Percentiles rank a stretch among this genome's conserved stretches.
These are phyloP conservation scores for Catagonus wagneri DNA, from an alignment of 2,113 vertebrate genomes.

Conservation along the genomic window DNA sequence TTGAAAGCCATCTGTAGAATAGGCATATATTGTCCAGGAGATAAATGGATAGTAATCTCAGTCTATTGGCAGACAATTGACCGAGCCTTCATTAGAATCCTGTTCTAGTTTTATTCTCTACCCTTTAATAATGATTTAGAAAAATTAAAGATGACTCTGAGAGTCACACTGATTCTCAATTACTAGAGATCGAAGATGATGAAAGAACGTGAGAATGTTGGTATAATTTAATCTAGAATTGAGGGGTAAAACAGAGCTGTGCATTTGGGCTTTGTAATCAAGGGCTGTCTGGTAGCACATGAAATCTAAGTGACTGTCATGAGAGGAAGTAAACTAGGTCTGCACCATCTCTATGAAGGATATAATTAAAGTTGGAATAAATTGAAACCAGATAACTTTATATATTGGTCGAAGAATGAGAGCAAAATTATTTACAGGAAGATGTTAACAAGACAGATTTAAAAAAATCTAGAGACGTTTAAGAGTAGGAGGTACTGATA, in stretches of 20 bases:
- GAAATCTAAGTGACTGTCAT: background rate
- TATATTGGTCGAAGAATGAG: background rate
- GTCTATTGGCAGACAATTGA: background rate
- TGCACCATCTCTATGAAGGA: background rate
- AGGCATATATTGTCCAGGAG: background rate
- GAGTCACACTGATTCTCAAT: background rate
- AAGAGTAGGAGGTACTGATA: background rate
- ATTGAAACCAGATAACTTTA: no score
- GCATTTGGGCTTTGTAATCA: background rate
- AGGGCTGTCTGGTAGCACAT: background rate
- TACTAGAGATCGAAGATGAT: background rate
- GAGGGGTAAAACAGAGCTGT: background rate
- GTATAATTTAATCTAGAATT: background rate
- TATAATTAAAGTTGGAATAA: background rate
- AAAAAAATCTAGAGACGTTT: background rate
- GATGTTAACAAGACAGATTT: background rate
- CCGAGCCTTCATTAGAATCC: background rate
- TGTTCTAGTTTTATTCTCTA: background rate
- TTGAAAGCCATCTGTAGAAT: background rate
- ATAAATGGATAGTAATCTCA: background rate
- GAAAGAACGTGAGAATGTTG: background rate
- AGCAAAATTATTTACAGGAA: constrained; percentile 17
- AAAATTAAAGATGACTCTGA: background rate
- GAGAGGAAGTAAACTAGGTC: background rate
- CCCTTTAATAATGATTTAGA: constrained; percentile 11